phyloP scores from a whole-genome alignment of 2,113 vertebrate genomes.

The Apeltes quadracus region DNA sequence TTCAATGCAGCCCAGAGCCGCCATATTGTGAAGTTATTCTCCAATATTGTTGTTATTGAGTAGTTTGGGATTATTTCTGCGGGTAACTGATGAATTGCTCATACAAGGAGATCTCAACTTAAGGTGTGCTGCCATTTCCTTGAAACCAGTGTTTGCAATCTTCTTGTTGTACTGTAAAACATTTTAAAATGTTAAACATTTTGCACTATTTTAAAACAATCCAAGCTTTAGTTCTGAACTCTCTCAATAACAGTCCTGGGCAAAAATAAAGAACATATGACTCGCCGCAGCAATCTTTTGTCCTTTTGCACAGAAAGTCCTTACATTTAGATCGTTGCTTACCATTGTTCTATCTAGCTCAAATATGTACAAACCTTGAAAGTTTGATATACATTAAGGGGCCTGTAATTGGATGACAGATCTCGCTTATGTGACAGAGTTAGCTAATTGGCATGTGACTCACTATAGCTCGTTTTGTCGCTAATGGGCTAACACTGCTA shows the following conservation, averaged over 20 bases:
- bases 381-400: background rate
- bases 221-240: background rate
- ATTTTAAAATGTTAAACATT: too few species aligned
- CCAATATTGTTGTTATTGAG: background rate
- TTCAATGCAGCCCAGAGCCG: slow-evolving; percentile 10
- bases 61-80: background rate
- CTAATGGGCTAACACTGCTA: background rate
- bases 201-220: too few species aligned
- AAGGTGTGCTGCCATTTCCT: background rate
- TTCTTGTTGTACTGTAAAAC: background rate
- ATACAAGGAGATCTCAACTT: background rate
- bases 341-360: background rate
- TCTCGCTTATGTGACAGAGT: background rate
- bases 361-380: background rate
- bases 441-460: background rate
- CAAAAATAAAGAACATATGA: background rate
- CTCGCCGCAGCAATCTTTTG: background rate
- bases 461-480: background rate
- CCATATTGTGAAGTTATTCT: background rate
- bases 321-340: background rate
- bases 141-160: too few species aligned
- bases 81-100: background rate
- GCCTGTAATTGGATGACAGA: background rate
- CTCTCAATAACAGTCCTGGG: background rate
- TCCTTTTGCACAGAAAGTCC: background rate